Conservation (phyloP, 1,140 invertebrate species). For the Helicoverpa zea region DNA sequence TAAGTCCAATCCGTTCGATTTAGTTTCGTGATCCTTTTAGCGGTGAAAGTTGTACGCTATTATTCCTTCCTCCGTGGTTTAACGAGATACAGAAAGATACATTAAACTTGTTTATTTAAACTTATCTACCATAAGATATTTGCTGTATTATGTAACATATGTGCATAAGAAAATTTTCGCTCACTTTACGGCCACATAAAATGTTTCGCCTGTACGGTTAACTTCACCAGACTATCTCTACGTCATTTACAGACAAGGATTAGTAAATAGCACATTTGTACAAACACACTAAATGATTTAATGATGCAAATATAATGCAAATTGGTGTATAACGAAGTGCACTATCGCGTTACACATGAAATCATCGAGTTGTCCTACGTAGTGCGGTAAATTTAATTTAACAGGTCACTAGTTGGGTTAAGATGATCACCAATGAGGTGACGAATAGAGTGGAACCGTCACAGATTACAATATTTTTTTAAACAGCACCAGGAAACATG, state of each 20-base stretch:
- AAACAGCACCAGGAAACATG: conserved; percentile 62
- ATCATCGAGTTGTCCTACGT: conserved; percentile 56
- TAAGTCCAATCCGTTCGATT: not conserved
- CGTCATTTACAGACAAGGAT: not conserved
- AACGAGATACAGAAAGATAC: no score
- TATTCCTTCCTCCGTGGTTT: no score
- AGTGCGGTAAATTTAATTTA: conserved; percentile 71
- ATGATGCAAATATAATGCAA: conserved; percentile 16
- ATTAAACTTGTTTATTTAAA: no score
- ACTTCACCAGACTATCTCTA: no score
- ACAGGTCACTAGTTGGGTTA: conserved; percentile 73
- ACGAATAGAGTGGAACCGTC: conserved; percentile 64
- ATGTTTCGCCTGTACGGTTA: no score
- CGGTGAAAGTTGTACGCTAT: no score
- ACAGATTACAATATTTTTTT: conserved; percentile 66
- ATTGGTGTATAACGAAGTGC: conserved; percentile 23
- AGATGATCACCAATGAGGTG: conserved; percentile 61
- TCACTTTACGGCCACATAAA: no score
- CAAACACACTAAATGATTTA: conserved; percentile 16
- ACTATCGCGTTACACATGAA: conserved; percentile 54
- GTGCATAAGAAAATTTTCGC: no score
- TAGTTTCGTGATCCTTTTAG: not conserved
- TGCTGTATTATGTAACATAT: no score
- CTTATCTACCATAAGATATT: no score
- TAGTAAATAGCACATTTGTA: not conserved